Evolutionary conservation across 2,888 invertebrate species (phyloP), one percentile per base, ranked within the genome.

Genomic region (Tolmerus cingulatus): DNA sequence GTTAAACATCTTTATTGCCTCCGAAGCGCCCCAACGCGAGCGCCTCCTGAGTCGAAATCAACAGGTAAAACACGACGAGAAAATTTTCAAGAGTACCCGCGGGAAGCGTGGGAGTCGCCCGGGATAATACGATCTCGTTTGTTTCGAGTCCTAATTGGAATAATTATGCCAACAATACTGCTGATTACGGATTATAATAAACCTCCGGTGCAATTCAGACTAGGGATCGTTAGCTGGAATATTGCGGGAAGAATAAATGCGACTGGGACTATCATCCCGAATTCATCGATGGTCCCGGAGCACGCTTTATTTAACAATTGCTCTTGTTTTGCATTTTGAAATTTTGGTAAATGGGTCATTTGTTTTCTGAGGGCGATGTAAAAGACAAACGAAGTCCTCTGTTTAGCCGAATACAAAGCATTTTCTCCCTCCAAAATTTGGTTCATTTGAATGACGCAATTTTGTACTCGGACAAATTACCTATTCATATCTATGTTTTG

Each of bases 1-100:
- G 34, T 77, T 57, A 46, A 77, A 78, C 86, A 66, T 19, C 46
- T 87, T 88, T 87, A 87, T 88, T 78, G 78, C 78, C 40, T 43
- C 14, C 40, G n/a, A 43, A 19, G 23, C 43, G 43, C 43, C 8
- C 37, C 43, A 3, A 12, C 14, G 16, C 43, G 12, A 43, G 43
- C 43, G 3, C 1, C 34, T 9, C 74, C 12, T 1, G 16, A 19
- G 2, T 40, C 23, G 46, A 5, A 23, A 40, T 78, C 78, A 81
- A 81, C 81, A 81, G 51, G 81, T 81, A 30, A 4, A 46, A 46
- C 16, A 46, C 43, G 16, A 4, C 43, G 16, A 27, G 19, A 66
- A 66, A 23, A 23, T 66, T 23, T 66, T 66, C 66, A 66, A 66
- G 66, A 66, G 66, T 46, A 4, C 4, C 23, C 19, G 8, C 57